Evolutionary conservation across 2,797 vertebrate genomes (phyloP).

Genomic region (Benthosema pterotum): DNA sequence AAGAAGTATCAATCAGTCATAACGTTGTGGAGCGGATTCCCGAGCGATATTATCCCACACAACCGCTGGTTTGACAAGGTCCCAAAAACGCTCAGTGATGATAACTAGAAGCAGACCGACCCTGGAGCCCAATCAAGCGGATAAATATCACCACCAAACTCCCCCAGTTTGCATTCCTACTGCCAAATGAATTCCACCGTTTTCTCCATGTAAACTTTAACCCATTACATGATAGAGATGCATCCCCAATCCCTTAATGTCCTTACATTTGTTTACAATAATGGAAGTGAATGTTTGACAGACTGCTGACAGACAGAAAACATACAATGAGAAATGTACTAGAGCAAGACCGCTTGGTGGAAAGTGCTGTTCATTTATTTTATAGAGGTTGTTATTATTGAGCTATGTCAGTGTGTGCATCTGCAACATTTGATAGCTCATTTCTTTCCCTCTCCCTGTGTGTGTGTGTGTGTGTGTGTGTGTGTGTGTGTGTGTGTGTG

Average conservation of each 20-base stretch:
- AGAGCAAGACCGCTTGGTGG: conserved; percentile 9
- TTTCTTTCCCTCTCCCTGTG: conserved; percentile 15
- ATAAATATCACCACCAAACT: conserved; percentile 34
- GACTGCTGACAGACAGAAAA: conserved; percentile 12
- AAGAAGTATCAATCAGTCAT: neutral
- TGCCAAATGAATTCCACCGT: conserved; percentile 20
- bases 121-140: conserved; percentile 18
- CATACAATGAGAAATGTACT: conserved; percentile 13
- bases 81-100: conserved; percentile 34
- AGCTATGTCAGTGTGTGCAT: conserved; percentile 9
- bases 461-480: neutral
- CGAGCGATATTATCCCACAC: conserved; percentile 22
- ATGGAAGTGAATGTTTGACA: conserved; percentile 24
- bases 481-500: neutral
- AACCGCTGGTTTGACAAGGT: conserved; percentile 35
- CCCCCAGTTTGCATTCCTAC: conserved; percentile 28
- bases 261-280: conserved; percentile 2
- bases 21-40: conserved; percentile 15
- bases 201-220: conserved; percentile 14
- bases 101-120: conserved; percentile 58
- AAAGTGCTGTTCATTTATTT: conserved; percentile 12
- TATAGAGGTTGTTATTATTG: conserved; percentile 20
- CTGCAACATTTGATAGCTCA: conserved; percentile 11
- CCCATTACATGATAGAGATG: conserved; percentile 1
- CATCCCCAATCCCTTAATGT: neutral